These are phyloP conservation scores for Apaloderma vittatum DNA, from an alignment of 2,113 vertebrate genomes.

Conservation along the genomic window DNA sequence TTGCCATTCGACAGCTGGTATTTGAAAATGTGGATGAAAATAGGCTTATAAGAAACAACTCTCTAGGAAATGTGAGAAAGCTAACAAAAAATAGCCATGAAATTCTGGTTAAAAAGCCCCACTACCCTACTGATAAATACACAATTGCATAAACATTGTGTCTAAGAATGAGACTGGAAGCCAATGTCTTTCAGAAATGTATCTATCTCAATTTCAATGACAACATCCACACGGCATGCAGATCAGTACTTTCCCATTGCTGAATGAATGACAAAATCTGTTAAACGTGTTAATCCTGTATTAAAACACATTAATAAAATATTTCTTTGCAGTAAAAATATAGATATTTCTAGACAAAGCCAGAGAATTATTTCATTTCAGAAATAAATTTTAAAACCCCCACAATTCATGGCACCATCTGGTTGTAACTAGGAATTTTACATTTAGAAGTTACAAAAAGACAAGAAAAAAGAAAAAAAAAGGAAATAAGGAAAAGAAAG, in stretches of 20 bases:
- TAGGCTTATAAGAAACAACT: not conserved
- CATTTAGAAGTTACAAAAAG: not conserved
- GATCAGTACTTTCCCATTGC: not conserved
- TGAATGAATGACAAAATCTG: not conserved
- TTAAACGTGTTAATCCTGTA: not conserved
- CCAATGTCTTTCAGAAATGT: not conserved
- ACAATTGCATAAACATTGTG: not conserved
- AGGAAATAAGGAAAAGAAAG: not conserved
- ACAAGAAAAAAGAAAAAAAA: not conserved
- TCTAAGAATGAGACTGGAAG: not conserved
- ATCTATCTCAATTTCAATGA: not conserved
- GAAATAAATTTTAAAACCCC: not conserved
- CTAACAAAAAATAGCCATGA: not conserved
- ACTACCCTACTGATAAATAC: not conserved
- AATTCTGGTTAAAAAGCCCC: not conserved
- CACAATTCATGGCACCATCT: not conserved
- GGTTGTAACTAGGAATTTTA: not conserved
- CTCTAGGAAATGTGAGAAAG: not conserved
- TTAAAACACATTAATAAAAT: not conserved
- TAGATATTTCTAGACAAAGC: not conserved
- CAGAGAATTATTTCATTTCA: not conserved
- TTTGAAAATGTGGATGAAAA: not conserved
- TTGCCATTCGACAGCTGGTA: not conserved
- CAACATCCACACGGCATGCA: not conserved
- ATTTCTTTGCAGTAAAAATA: not conserved